Evolutionary conservation across 2,888 invertebrate genomes (phyloP).

Genomic region (Teleiodes luculella): DNA sequence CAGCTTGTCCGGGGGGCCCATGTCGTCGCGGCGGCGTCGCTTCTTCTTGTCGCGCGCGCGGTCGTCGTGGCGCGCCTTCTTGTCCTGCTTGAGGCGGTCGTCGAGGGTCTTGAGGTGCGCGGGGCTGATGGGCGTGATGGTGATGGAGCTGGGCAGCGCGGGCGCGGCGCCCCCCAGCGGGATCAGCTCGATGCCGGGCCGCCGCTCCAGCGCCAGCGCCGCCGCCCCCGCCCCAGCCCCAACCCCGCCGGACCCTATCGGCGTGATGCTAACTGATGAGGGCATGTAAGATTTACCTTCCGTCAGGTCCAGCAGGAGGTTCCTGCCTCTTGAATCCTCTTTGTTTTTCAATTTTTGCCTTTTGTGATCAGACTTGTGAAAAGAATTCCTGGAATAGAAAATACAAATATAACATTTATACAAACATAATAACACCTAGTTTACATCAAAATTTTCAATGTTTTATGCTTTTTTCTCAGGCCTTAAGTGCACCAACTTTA

Average conservation of each 20-base stretch:
- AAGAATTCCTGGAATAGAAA: constrained; percentile 71
- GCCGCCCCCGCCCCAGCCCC: constrained; percentile 80
- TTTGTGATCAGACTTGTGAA: constrained; percentile 78
- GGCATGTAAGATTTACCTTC: constrained; percentile 77
- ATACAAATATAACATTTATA: too few species aligned
- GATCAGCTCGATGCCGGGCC: constrained; percentile 91
- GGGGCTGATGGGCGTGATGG: constrained; percentile 88
- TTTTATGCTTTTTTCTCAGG: too few species aligned
- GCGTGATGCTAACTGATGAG: constrained; percentile 74
- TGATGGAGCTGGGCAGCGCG: constrained; percentile 87
- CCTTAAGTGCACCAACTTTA: too few species aligned
- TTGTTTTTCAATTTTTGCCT: constrained; percentile 80
- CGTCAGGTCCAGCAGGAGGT: constrained; percentile 73
- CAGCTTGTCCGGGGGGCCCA: constrained; percentile 91
- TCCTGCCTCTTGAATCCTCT: constrained; percentile 67
- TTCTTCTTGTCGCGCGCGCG: constrained; percentile 86
- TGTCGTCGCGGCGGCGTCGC: constrained; percentile 85
- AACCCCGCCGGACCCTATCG: constrained; percentile 72
- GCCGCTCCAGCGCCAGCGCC: constrained; percentile 81
- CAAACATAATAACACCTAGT: too few species aligned
- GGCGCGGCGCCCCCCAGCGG: constrained; percentile 83
- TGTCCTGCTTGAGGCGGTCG: constrained; percentile 66
- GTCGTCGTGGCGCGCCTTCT: constrained; percentile 68
- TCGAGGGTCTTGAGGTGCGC: constrained; percentile 74
- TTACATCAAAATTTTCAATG: too few species aligned